Evolutionary conservation across 2,797 vertebrate genomes (phyloP), one percentile per base, ranked within the genome.

Genomic region (Artibeus lituratus): DNA sequence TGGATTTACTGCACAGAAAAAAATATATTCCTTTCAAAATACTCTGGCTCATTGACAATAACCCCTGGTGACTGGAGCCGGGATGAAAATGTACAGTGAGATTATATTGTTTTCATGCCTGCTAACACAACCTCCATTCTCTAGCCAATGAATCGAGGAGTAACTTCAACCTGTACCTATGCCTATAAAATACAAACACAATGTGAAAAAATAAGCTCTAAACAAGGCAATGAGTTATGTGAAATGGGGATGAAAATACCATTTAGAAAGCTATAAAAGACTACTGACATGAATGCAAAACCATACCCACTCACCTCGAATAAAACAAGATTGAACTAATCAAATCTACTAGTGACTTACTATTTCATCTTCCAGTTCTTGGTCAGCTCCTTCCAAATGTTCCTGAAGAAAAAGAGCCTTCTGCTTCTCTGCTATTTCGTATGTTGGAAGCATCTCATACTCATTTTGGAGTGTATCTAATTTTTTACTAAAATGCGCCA

Each of bases 381-480:
- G 98, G 7, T 98, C 97, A 72, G 76, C 47, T 94, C 92, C 96
- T 92, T 97, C 97, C 49, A 97, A 98, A n/a, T 80, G 95, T 72
- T 91, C 82, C 3, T 87, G 98, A 44, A 98, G 39, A 84, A 99
- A 99, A 73, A 99, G 98, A 62, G 91, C 53, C 90, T 98, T 98
- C 96, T 98, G 99, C 67, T 98, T 98, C 94, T 99, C 98, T 72
- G 99, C 99, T 95, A 99, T 96, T 91, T 98, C 96, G 97, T 98
- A 98, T 4, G 97, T 96, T 70, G 98, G 96, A 51, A 98, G 97
- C 51, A 96, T 94, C 72, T 98, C 96, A 32, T 97, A 98, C 78
- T 98, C 97, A 35, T 99, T 99, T 86, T 98, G 98, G 73, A 99
- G 98, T 5, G 98, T 98, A 97, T 99, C 99, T 97, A 98, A 97